Evolutionary conservation across 37 sponge, comb jelly and placozoan species (phyloP).

Genomic region (Axinella damicornis): DNA sequence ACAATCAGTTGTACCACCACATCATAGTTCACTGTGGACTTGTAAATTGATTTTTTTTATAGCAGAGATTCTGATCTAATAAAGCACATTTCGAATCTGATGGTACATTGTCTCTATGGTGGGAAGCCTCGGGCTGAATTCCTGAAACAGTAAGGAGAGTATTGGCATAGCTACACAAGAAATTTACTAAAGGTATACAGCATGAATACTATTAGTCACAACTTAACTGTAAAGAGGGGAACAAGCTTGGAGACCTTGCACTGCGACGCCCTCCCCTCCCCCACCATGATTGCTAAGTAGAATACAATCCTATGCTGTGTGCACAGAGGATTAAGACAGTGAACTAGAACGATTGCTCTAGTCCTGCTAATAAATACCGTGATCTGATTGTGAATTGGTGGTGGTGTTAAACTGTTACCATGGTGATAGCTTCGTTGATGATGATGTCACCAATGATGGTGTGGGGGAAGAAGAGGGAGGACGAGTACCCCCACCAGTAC

Average conservation of each 20-base stretch:
- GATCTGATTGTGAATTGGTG: too few species aligned
- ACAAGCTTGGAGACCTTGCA: conserved; percentile 1
- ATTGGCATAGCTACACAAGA: too few species aligned
- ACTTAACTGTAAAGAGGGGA: conserved; percentile 38
- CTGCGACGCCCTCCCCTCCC: neutral
- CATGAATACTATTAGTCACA: too few species aligned
- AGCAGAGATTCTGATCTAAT: neutral
- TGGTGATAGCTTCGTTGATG: conserved; percentile 45
- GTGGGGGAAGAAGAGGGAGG: conserved; percentile 35
- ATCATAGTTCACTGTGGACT: too few species aligned
- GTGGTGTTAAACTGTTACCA: neutral
- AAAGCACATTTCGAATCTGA: neutral
- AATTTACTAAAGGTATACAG: too few species aligned
- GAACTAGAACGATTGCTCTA: too few species aligned
- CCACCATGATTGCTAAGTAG: conserved; percentile 44
- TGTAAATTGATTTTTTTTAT: too few species aligned
- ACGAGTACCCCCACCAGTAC: conserved; percentile 10
- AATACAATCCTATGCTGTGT: conserved; percentile 33
- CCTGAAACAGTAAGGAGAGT: neutral
- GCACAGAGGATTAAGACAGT: neutral
- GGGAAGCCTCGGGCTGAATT: conserved; percentile 26
- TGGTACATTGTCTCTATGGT: neutral
- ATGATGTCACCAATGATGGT: conserved; percentile 23
- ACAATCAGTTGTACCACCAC: too few species aligned
- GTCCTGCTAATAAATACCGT: too few species aligned